Evolutionary conservation across 2,113 vertebrate genomes (phyloP).

Genomic region (Callaeas wilsoni): DNA sequence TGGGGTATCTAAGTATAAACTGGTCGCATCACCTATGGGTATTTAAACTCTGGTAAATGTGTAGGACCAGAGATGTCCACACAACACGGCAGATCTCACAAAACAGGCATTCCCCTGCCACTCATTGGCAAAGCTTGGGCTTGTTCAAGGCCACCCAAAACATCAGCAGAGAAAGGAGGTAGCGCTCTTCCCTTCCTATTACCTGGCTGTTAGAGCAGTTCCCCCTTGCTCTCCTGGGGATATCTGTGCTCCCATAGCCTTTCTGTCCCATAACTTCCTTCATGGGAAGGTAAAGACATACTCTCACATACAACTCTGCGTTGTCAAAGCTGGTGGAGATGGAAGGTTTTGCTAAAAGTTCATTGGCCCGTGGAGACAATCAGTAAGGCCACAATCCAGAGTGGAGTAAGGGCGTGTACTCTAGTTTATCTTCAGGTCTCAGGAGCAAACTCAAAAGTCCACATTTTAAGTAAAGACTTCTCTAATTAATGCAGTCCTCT

Average conservation of each 20-base stretch:
- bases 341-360: neutral
- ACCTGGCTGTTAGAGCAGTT: neutral
- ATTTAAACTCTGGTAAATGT: neutral
- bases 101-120: neutral
- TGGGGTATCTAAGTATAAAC: neutral
- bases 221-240: neutral
- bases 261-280: neutral
- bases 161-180: neutral
- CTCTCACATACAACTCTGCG: neutral
- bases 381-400: neutral
- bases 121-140: neutral
- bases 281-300: rapidly evolving
- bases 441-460: neutral
- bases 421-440: neutral
- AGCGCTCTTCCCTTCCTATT: rapidly evolving
- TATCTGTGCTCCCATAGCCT: neutral
- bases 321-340: neutral
- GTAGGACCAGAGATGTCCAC: neutral
- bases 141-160: neutral
- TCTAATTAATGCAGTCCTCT: neutral
- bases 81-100: neutral
- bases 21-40: neutral
- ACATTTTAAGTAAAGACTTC: neutral
- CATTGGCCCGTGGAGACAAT: neutral
- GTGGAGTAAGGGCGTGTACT: neutral